phyloP scores from a whole-genome alignment of 2,888 invertebrate genomes.

The Lithophane leautieri region DNA sequence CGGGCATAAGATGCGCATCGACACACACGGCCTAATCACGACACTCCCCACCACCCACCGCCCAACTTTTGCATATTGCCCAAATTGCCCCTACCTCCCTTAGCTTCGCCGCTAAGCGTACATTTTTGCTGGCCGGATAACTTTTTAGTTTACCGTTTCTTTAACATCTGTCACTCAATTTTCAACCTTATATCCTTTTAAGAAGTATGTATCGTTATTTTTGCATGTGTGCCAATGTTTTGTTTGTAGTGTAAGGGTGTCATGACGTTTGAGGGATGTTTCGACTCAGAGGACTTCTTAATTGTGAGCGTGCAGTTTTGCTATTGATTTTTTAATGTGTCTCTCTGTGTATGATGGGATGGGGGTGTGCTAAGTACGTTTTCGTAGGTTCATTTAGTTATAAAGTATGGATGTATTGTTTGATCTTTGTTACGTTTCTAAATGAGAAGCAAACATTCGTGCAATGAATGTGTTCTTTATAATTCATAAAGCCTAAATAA shows the following conservation, averaged over 20 bases:
- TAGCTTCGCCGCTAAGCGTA: slow-evolving; percentile 77
- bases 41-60: slow-evolving; percentile 73
- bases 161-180: slow-evolving; percentile 65
- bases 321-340: slow-evolving; percentile 88
- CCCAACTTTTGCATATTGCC: slow-evolving; percentile 89
- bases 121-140: slow-evolving; percentile 70
- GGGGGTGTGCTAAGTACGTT: slow-evolving; percentile 60
- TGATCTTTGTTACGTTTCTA: slow-evolving; percentile 30
- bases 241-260: slow-evolving; percentile 69
- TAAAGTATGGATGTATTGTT: slow-evolving; percentile 55
- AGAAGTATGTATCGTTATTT: slow-evolving; percentile 58
- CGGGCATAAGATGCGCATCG: slow-evolving; percentile 91
- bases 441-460: slow-evolving; percentile 49
- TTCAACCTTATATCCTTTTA: slow-evolving; percentile 63
- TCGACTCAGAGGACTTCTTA: slow-evolving; percentile 81
- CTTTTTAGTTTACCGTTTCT: slow-evolving; percentile 64
- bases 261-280: slow-evolving; percentile 87
- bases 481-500: slow-evolving; percentile 31
- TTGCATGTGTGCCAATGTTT: slow-evolving; percentile 44
- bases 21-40: slow-evolving; percentile 90
- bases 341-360: slow-evolving; percentile 67
- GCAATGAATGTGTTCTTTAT: slow-evolving; percentile 5
- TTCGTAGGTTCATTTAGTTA: slow-evolving; percentile 52
- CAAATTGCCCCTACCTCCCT: slow-evolving; percentile 86
- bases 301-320: slow-evolving; percentile 85